These are phyloP conservation scores for Enoplosus armatus DNA, from an alignment of 2,797 vertebrate species.

Conservation along the genomic window DNA sequence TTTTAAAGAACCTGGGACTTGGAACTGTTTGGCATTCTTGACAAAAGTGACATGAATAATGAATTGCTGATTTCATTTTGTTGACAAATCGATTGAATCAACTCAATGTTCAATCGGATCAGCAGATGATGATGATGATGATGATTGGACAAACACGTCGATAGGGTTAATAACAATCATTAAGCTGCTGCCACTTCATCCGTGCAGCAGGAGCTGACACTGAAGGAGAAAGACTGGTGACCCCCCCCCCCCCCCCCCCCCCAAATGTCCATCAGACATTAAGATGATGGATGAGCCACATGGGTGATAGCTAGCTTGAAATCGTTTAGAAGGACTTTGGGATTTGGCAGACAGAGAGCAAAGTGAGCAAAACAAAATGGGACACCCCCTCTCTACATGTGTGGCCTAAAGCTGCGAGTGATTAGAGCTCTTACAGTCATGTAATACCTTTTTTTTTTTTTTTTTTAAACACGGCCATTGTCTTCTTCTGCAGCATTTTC, in stretches of 20 bases:
- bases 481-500: neutral
- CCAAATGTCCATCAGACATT: too few relatives aligned
- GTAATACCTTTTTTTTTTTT: too few relatives aligned
- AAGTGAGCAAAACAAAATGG: slow-evolving; percentile 10
- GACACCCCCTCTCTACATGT: slow-evolving; percentile 10
- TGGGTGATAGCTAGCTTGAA: slow-evolving; percentile 24
- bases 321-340: slow-evolving; percentile 20
- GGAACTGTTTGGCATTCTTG: too few relatives aligned
- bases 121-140: neutral
- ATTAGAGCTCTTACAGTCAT: neutral
- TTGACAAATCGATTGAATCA: neutral
- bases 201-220: neutral
- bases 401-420: neutral
- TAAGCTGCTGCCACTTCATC: neutral
- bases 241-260: too few relatives aligned
- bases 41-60: neutral
- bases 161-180: too few relatives aligned
- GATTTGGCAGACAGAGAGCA: neutral
- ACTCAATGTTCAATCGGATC: neutral
- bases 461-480: too few relatives aligned
- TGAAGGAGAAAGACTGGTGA: slow-evolving; percentile 15
- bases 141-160: too few relatives aligned
- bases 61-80: neutral
- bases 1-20: neutral
- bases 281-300: slow-evolving; percentile 19